Conservation (phyloP, 2,888 invertebrate genomes). For the Pseudococcus jackbeardsleyi region DNA sequence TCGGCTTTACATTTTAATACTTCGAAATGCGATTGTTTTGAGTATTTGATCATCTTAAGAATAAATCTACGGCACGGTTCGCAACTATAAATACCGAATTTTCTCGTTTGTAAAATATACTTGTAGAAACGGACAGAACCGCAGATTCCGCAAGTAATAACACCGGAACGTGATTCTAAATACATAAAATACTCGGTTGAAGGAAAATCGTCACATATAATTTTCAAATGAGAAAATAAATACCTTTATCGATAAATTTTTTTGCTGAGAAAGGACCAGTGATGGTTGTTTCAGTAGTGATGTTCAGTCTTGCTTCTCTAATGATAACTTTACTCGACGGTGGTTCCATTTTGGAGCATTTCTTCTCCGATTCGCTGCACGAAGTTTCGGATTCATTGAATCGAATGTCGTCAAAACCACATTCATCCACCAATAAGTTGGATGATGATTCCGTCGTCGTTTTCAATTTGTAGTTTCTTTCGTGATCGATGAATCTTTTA, state of each 20-base stretch:
- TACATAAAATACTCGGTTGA: not conserved
- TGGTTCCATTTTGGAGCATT: not conserved
- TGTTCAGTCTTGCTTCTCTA: slow-evolving; percentile 78
- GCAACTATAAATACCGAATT: slow-evolving; percentile 87
- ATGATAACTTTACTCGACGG: slow-evolving; percentile 75
- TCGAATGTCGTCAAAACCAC: not conserved
- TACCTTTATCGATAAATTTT: slow-evolving; percentile 44
- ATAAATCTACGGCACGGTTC: slow-evolving; percentile 90
- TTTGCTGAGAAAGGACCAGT: slow-evolving; percentile 64
- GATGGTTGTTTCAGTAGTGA: slow-evolving; percentile 69
- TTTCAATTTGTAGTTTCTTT: slow-evolving; percentile 68
- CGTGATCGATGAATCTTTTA: slow-evolving; percentile 83
- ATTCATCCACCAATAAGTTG: not conserved
- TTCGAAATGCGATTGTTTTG: slow-evolving; percentile 23
- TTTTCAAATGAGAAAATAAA: not conserved
- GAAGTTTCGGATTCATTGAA: not conserved
- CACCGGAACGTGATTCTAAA: slow-evolving; percentile 59
- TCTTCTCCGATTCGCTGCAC: not conserved
- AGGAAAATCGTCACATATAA: too few relatives aligned
- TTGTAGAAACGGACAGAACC: slow-evolving; percentile 82
- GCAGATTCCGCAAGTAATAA: slow-evolving; percentile 83
- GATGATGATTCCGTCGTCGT: not conserved
- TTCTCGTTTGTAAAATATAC: slow-evolving; percentile 83
- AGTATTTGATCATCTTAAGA: slow-evolving; percentile 77
- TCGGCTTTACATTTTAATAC: slow-evolving; percentile 47